Conservation (phyloP, 2,888 invertebrate genomes). For the Hypolimnas misippus region DNA sequence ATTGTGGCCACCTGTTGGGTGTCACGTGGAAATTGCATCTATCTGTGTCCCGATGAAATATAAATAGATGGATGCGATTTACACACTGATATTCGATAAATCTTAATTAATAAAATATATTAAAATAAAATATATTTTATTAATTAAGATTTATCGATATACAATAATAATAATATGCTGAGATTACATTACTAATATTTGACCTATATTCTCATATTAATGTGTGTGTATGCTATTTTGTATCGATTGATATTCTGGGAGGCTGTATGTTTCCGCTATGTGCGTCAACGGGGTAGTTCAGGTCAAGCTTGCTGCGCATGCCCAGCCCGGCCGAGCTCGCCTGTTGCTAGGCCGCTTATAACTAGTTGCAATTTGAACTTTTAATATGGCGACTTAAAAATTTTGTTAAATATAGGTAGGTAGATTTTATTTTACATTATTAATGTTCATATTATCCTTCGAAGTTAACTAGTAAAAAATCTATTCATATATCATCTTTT, state of each 20-base stretch:
- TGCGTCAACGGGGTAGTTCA: conserved; percentile 5
- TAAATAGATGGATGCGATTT: background rate
- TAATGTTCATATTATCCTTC: no score
- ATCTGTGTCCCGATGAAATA: background rate
- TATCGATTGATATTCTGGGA: conserved; percentile 9
- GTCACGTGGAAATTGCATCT: conserved; percentile 45
- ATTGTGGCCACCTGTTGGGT: conserved; percentile 56
- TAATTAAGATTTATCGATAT: no score
- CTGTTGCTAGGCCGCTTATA: conserved; percentile 39
- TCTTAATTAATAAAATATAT: no score
- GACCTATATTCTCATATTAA: background rate
- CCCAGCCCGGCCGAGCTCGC: conserved; percentile 25
- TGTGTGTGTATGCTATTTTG: background rate
- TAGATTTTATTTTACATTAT: no score
- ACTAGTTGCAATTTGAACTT: background rate
- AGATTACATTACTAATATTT: background rate
- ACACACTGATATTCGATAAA: no score
- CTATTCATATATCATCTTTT: no score
- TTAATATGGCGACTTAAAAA: conserved; percentile 1
- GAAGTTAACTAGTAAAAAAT: no score
- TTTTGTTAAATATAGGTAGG: background rate
- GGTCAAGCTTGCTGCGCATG: conserved; percentile 36
- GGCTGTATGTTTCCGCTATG: conserved; percentile 7
- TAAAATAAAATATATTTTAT: no score
- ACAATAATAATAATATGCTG: no score